phyloP scores from a whole-genome alignment of 2,113 vertebrate species.

The Zapus hudsonius region DNA sequence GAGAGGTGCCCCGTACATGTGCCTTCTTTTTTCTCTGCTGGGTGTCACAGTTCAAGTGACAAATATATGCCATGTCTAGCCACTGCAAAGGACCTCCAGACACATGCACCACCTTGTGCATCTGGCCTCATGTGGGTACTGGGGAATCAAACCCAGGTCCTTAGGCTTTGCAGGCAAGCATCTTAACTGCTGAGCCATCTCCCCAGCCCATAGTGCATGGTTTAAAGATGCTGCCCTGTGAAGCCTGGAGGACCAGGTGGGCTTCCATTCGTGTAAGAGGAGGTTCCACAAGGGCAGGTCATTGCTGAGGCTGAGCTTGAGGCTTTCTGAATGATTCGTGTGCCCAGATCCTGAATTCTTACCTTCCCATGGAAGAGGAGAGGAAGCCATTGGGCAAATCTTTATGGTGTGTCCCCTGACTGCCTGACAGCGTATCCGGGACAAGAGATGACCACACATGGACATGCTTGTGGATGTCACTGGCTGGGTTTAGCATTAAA shows the following conservation, averaged over 20 bases:
- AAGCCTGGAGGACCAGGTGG: not conserved
- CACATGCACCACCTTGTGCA: no score
- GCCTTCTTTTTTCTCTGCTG: not conserved
- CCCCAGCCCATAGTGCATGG: rapidly evolving
- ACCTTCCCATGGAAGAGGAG: not conserved
- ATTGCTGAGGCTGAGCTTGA: not conserved
- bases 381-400: not conserved
- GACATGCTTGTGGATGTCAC: not conserved
- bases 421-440: not conserved
- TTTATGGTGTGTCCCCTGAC: no score
- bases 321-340: rapidly evolving
- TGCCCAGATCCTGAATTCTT: no score
- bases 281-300: rapidly evolving
- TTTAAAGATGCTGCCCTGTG: rapidly evolving
- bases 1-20: rapidly evolving
- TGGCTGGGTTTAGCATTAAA: not conserved
- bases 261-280: no score
- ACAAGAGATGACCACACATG: not conserved
- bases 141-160: no score
- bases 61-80: no score
- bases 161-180: no score
- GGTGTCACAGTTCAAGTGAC: no score
- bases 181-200: no score
- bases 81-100: no score
- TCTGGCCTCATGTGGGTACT: no score